Evolutionary conservation across 2,888 invertebrate species (phyloP), one percentile per base, ranked within the genome.

Genomic region (Adineta ricciae): DNA sequence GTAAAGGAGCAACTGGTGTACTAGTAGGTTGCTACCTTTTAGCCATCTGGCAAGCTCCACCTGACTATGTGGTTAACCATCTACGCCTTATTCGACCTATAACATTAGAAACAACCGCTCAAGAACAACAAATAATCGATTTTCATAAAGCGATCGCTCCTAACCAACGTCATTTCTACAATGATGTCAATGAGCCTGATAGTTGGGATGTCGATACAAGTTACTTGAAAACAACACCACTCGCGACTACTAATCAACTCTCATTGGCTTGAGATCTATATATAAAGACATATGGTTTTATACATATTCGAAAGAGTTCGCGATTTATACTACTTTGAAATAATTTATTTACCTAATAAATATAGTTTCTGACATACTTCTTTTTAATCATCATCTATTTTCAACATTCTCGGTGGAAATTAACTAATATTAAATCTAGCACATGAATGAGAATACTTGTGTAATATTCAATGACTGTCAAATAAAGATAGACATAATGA

Each of bases 161-260:
- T 41, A 41, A 3, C 24, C 41, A 41, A 41, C 41, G 41, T 78
- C 78, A 78, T 41, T 78, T 41, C n/a, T 78, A 78, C 41, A 41
- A 38, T 78, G 78, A 78, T n/a, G 78, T 78, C n/a, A 24, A 78
- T 78, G 21, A n/a, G n/a, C 78, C 78, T n/a, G 41, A 78, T 78
- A 41, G 41, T 14, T 78, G 78, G 78, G 78, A 78, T 78, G 41
- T 78, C 5, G 78, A 78, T 78, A 78, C 78, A 41, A 41, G 41
- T 41, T 78, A 78, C 41, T 41, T 78, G 41, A 9, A 41, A 24
- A 41, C 78, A 41, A 78, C 78, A 78, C 38, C 38, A 41, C n/a
- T 78, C 9, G 78, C 41, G 9, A 78, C 78, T 14, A 16, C 78
- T 11, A 36, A 78, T 36, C 41, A 78, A 78, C 41, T 78, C 38